These are phyloP conservation scores for Deroptyus accipitrinus DNA, from an alignment of 2,113 vertebrate species.

Conservation along the genomic window DNA sequence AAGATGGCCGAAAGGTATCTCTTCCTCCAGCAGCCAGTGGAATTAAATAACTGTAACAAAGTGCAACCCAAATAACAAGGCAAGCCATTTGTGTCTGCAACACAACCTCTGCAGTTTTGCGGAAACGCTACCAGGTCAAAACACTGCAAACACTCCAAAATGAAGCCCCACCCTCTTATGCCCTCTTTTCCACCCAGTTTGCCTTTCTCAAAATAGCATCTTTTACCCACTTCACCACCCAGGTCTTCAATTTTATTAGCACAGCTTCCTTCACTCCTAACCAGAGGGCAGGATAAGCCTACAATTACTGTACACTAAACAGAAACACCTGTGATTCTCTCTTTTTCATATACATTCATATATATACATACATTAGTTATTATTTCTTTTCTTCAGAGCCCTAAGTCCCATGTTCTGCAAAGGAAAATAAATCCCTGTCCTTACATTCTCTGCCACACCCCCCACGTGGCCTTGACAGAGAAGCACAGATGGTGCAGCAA, in stretches of 20 bases:
- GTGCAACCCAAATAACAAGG: background rate
- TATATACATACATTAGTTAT: conserved; percentile 35
- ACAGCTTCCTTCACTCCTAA: conserved; percentile 68
- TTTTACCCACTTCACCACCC: conserved; percentile 46
- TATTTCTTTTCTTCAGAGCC: conserved; percentile 51
- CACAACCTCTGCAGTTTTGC: background rate
- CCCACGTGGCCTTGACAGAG: conserved; percentile 49
- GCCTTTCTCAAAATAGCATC: conserved; percentile 1
- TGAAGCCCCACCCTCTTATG: background rate
- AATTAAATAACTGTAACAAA: background rate
- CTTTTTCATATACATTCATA: conserved; percentile 27
- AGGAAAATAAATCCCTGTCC: conserved; percentile 53
- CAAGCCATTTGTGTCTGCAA: background rate
- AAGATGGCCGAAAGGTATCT: background rate
- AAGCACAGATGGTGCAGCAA: conserved; percentile 61
- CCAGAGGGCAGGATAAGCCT: conserved; percentile 54
- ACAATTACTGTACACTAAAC: conserved; percentile 58
- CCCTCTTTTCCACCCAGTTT: background rate
- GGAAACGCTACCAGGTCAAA: background rate
- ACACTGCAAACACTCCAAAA: background rate
- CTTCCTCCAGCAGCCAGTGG: background rate
- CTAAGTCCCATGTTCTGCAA: conserved; percentile 57
- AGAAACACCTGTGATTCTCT: conserved; percentile 67
- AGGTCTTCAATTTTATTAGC: conserved; percentile 61
- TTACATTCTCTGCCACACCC: conserved; percentile 58